Percentiles rank a stretch among this genome's conserved stretches.
Conservation (phyloP, 2,888 invertebrate genomes). For the Drosophila paramelanica region DNA sequence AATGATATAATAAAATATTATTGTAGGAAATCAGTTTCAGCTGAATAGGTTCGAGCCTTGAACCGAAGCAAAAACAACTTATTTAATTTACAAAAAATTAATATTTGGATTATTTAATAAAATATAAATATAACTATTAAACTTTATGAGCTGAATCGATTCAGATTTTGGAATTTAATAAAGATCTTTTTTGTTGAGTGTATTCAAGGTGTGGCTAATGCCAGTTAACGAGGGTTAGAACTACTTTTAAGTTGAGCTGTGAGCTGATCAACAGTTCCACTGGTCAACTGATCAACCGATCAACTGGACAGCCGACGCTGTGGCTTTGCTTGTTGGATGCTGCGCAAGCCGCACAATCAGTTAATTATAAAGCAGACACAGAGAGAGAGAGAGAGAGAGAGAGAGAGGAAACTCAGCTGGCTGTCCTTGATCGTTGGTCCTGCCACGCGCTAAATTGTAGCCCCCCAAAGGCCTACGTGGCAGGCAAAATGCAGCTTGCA, state of each 20-base stretch:
- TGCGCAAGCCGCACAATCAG: conserved; percentile 38
- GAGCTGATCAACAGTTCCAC: background rate
- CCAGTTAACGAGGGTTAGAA: too few species aligned
- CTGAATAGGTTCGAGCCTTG: too few species aligned
- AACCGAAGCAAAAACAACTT: too few species aligned
- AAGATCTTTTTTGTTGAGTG: too few species aligned
- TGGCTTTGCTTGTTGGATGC: background rate
- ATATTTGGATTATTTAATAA: too few species aligned
- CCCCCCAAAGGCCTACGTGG: conserved; percentile 1
- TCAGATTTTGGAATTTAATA: too few species aligned
- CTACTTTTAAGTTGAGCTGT: background rate
- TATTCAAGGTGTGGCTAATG: too few species aligned
- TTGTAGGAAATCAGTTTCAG: too few species aligned
- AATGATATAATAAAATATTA: too few species aligned
- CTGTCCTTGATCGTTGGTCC: conserved; percentile 32
- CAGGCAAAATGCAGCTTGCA: conserved; percentile 58
- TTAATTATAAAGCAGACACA: conserved; percentile 54
- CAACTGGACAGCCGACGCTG: conserved; percentile 38
- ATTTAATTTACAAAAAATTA: too few species aligned
- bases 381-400: conserved; percentile 11
- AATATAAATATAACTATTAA: too few species aligned
- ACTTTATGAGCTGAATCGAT: too few species aligned
- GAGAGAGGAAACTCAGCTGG: conserved; percentile 28
- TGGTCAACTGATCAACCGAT: background rate
- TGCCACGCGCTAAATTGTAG: conserved; percentile 56